Base-by-base conservation (phyloP, 92 coral and sea anemone species). In the Meandrina meandrites region DNA sequence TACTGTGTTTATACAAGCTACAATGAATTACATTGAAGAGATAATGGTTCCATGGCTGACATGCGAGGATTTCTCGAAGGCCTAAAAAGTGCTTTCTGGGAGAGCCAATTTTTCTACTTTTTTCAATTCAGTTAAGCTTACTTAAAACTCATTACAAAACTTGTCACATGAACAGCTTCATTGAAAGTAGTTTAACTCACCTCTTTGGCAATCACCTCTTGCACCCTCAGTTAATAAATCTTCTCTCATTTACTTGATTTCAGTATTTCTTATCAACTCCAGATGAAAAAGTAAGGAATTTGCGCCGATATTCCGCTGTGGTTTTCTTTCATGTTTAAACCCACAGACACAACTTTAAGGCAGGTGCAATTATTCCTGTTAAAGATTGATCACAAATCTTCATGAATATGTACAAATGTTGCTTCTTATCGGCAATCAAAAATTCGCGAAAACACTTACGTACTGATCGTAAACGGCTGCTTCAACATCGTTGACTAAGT, bases 331-430 rank as follows among this genome's bases (percentile, higher is more conserved):
- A 18, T n/a, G 72, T 32, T 19, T 50, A 58, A 48, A 56, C 19
- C 48, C 51, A 24, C 27, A 36, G 58, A 53, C 19, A 27, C 56
- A 73, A 74, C 42, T 15, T n/a, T n/a, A n/a, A 54, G 35, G 64
- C 87, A 75, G 87, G 87, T 84, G 87, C 64, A 57, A 10, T 73
- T 53, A 40, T 50, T 48, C 24, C 73, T 13, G 30, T 34, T 35
- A 73, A 72, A 19, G 47, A 70, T 70, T 67, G 74, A 82, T 30
- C 67, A 16, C 51, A 70, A 28, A 72, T 32, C 56, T 56, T 7
- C 68, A 54, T 83, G 71, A 83, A 35, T 83, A 19, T 71, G 50
- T 36, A 84, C 47, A 28, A 82, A 81, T 50, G 30, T 1, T 67
- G 48, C 50, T 82, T 82, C 74, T 18, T 70, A 47, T 82, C 78